Evolutionary conservation across 2,113 vertebrate genomes (phyloP).

Genomic region (Syngnathus floridae): DNA sequence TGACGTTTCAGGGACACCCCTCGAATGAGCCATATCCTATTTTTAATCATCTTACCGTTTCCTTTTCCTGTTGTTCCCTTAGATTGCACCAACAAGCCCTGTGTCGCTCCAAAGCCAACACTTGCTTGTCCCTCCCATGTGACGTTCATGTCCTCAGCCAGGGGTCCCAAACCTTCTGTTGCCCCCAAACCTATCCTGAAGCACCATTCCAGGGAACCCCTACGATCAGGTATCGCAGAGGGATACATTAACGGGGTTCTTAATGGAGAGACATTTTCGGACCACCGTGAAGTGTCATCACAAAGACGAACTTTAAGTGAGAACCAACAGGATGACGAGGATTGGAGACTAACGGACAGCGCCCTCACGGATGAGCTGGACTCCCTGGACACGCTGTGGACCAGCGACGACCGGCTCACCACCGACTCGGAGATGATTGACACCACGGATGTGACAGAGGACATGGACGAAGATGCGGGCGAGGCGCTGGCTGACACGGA

Average conservation of each 20-base stretch:
- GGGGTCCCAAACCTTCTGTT: slow-evolving; percentile 83
- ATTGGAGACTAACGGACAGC: slow-evolving; percentile 50
- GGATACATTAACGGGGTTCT: slow-evolving; percentile 68
- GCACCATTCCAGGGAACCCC: slow-evolving; percentile 48
- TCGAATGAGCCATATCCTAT: slow-evolving; percentile 57
- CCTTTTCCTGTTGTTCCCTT: slow-evolving; percentile 69
- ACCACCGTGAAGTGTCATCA: slow-evolving; percentile 18
- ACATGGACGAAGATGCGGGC: slow-evolving; percentile 54
- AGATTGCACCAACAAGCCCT: slow-evolving; percentile 81
- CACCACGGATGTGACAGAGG: slow-evolving; percentile 44
- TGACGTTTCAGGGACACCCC: slow-evolving; percentile 47
- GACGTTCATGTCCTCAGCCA: slow-evolving; percentile 70
- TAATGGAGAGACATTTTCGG: slow-evolving; percentile 43
- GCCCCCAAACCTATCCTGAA: slow-evolving; percentile 81
- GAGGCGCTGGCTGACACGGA: slow-evolving; percentile 63
- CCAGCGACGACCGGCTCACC: slow-evolving; percentile 45
- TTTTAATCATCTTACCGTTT: slow-evolving; percentile 67
- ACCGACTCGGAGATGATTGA: slow-evolving; percentile 41
- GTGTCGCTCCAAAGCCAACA: slow-evolving; percentile 84
- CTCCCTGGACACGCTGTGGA: slow-evolving; percentile 51
- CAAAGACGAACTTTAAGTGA: slow-evolving; percentile 15
- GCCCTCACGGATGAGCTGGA: slow-evolving; percentile 50
- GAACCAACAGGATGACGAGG: slow-evolving; percentile 28
- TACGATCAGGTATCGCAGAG: slow-evolving; percentile 60
- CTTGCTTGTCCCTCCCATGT: slow-evolving; percentile 67